A percentile compares a stretch with the other conserved stretches of the same genome.
These are phyloP conservation scores for Grallaria varia DNA, from an alignment of 2,113 vertebrate species.

Conservation along the genomic window DNA sequence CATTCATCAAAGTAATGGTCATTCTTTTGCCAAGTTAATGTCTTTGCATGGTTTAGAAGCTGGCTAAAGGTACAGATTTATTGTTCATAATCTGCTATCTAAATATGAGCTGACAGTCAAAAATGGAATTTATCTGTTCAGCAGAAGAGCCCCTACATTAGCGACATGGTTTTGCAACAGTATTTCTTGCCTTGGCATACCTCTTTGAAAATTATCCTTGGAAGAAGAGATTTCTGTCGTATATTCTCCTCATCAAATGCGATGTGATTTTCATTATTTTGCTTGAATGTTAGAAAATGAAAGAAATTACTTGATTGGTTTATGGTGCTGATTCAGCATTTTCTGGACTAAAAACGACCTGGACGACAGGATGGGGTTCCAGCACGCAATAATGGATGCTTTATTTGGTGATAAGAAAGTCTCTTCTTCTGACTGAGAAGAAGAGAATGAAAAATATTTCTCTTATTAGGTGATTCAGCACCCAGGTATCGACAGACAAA, in stretches of 20 bases:
- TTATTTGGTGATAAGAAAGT: conserved; percentile 52
- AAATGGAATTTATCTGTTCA: conserved; percentile 58
- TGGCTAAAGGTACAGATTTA: conserved; percentile 37
- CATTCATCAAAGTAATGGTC: conserved; percentile 61
- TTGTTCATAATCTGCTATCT: conserved; percentile 29
- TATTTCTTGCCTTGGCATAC: conserved; percentile 56
- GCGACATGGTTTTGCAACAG: conserved; percentile 15
- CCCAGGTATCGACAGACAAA: conserved; percentile 56
- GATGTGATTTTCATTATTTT: conserved; percentile 69
- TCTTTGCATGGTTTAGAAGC: conserved; percentile 43
- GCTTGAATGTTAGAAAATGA: conserved; percentile 68
- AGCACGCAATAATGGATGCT: neutral
- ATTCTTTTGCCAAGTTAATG: conserved; percentile 64
- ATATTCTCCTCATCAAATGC: conserved; percentile 35
- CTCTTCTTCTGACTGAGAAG: conserved; percentile 37
- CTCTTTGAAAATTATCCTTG: conserved; percentile 52
- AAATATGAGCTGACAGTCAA: conserved; percentile 39
- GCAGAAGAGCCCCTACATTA: conserved; percentile 57
- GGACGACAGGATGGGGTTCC: conserved; percentile 37
- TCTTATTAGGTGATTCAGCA: conserved; percentile 53
- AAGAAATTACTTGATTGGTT: conserved; percentile 68
- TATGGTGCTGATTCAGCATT: conserved; percentile 62
- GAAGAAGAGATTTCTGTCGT: conserved; percentile 47
- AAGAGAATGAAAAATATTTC: conserved; percentile 44
- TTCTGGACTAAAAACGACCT: conserved; percentile 46